Conservation (phyloP, 2,113 vertebrate species). For the Chrysochloris asiatica region DNA sequence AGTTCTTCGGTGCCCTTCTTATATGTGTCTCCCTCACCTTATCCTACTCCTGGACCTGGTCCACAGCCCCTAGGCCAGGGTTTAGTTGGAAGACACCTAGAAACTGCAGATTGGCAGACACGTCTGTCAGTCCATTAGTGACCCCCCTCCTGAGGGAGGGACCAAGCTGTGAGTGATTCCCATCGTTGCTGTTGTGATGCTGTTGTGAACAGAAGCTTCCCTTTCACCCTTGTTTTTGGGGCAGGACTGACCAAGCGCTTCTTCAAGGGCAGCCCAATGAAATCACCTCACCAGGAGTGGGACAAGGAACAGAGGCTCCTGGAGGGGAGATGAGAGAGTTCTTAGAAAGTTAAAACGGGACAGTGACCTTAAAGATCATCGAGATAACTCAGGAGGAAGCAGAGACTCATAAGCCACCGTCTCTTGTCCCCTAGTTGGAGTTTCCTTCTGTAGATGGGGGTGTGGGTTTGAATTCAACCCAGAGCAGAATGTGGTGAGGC, state of each 20-base stretch:
- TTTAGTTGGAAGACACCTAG: background rate
- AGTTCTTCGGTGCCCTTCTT: background rate
- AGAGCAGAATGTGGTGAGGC: background rate
- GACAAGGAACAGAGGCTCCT: background rate
- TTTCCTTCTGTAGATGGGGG: background rate
- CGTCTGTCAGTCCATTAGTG: background rate
- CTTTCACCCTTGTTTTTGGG: background rate
- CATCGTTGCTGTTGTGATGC: background rate
- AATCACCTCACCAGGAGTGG: background rate
- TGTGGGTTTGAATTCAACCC: background rate
- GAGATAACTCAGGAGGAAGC: background rate
- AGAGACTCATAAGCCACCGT: fast-evolving
- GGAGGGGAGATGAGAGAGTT: background rate
- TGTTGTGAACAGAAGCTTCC: background rate
- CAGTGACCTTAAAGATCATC: background rate
- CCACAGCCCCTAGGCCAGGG: background rate
- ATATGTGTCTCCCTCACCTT: background rate
- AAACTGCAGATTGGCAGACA: background rate
- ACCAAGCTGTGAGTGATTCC: background rate
- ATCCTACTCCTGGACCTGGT: background rate
- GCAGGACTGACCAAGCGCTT: too few species aligned
- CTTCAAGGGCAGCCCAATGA: background rate
- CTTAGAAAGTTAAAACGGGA: background rate
- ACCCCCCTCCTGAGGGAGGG: background rate
- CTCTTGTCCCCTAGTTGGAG: background rate